Percentiles rank a stretch among this genome's conserved stretches.
These are phyloP conservation scores for Vimba vimba DNA, from an alignment of 2,113 vertebrate genomes.

Conservation along the genomic window DNA sequence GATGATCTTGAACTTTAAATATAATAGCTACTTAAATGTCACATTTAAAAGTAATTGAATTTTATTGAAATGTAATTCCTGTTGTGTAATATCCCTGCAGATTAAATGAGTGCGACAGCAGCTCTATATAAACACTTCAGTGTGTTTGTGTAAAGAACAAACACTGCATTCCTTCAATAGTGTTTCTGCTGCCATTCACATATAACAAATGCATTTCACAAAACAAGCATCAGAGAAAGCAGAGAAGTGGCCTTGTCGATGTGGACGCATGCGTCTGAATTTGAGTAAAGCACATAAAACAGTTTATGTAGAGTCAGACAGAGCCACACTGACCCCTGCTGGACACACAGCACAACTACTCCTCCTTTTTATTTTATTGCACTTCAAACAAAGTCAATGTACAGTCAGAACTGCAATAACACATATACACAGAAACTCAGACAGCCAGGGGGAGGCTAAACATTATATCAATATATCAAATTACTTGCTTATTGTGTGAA, in stretches of 20 bases:
- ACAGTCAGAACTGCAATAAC: too few relatives aligned
- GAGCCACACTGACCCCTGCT: slow-evolving; percentile 46
- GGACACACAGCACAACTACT: background rate
- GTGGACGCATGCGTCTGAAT: background rate
- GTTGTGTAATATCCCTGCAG: background rate
- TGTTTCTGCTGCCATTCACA: background rate
- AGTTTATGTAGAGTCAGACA: background rate
- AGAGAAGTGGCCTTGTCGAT: background rate
- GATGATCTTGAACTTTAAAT: background rate
- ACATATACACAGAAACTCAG: too few relatives aligned
- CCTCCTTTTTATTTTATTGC: too few relatives aligned
- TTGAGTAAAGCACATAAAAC: background rate
- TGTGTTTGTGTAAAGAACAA: background rate
- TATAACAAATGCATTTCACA: background rate
- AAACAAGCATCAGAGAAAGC: too few relatives aligned
- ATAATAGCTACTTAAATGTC: background rate
- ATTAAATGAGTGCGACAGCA: background rate
- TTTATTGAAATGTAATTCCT: background rate
- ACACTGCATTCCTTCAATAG: background rate
- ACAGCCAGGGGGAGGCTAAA: too few relatives aligned
- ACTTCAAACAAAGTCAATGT: too few relatives aligned
- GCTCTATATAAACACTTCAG: background rate
- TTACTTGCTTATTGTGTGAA: too few relatives aligned
- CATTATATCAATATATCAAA: too few relatives aligned
- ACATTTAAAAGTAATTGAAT: background rate